Percentiles rank a stretch among this genome's conserved stretches.
Evolutionary conservation across 2,113 vertebrate species (phyloP).

Genomic region (Oreochromis niloticus): DNA sequence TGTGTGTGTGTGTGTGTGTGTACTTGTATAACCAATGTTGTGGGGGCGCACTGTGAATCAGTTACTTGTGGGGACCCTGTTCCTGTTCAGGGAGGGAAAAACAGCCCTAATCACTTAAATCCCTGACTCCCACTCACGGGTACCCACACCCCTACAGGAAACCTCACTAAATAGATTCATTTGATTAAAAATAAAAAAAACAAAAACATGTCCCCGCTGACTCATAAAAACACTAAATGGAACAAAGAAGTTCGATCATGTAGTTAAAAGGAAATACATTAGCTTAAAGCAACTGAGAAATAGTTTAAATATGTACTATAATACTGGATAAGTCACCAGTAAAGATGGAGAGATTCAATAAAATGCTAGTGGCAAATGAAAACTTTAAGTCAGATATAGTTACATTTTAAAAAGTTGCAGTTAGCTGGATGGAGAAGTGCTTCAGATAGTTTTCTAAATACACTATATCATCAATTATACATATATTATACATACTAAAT

Average conservation of each 20-base stretch:
- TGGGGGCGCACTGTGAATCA: not conserved
- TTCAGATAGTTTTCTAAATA: not conserved
- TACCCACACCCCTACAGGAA: not conserved
- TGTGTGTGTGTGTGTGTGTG: not conserved
- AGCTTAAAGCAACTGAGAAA: not conserved
- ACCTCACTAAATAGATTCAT: not conserved
- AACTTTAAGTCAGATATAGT: not conserved
- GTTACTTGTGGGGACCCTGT: not conserved
- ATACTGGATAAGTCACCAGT: not conserved
- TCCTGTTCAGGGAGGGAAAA: not conserved
- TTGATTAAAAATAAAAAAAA: not conserved
- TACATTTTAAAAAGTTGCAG: not conserved
- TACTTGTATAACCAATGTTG: not conserved
- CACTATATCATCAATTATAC: not conserved
- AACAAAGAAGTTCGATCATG: not conserved
- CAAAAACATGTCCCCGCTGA: not conserved
- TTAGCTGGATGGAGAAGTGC: not conserved
- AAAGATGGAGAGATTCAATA: not conserved
- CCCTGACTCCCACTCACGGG: not conserved
- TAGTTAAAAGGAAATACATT: not conserved
- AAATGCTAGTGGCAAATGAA: not conserved
- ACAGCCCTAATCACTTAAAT: not conserved
- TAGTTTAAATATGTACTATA: not conserved
- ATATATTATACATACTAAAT: not conserved
- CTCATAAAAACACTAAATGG: not conserved